phyloP scores from a whole-genome alignment of 2,113 vertebrate genomes.

The Ctenodactylus gundi region DNA sequence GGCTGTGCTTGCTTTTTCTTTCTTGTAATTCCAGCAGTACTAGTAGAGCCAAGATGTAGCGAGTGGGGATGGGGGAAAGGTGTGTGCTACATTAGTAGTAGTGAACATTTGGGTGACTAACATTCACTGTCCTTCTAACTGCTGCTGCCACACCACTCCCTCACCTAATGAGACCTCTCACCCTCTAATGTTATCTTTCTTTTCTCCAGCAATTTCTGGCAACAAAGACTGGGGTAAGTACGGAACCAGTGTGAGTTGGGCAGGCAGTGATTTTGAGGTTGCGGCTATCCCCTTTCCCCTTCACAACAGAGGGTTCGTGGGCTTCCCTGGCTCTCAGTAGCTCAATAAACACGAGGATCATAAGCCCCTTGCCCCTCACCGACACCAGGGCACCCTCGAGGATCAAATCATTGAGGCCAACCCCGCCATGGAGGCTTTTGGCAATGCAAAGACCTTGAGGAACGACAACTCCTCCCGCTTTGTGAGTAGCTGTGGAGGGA shows the following conservation, averaged over 20 bases:
- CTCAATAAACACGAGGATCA: not conserved
- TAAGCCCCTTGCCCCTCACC: not conserved
- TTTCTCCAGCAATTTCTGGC: conserved; percentile 87
- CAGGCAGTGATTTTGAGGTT: not conserved
- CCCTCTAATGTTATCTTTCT: conserved; percentile 77
- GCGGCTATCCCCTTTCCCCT: not conserved
- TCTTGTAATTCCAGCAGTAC: conserved; percentile 70
- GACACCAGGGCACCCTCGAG: conserved; percentile 92
- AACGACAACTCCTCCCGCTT: conserved; percentile 97
- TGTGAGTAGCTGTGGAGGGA: conserved; percentile 84
- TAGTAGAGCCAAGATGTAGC: conserved; percentile 55
- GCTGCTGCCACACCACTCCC: not conserved
- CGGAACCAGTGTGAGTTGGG: not conserved
- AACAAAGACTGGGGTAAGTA: conserved; percentile 94
- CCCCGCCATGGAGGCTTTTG: conserved; percentile 97
- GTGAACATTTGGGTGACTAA: conserved; percentile 73
- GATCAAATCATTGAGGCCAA: conserved; percentile 98
- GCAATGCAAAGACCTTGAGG: conserved; percentile 95
- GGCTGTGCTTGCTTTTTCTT: not conserved
- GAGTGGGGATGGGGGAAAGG: not conserved
- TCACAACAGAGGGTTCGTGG: not conserved
- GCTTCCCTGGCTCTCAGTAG: not conserved
- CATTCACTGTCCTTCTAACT: conserved; percentile 76
- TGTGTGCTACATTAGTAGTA: not conserved
- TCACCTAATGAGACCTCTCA: not conserved